A percentile compares a stretch with the other conserved stretches of the same genome.
Conservation (phyloP, 1,140 invertebrate genomes). For the Stenopsyche tienmushanensis region DNA sequence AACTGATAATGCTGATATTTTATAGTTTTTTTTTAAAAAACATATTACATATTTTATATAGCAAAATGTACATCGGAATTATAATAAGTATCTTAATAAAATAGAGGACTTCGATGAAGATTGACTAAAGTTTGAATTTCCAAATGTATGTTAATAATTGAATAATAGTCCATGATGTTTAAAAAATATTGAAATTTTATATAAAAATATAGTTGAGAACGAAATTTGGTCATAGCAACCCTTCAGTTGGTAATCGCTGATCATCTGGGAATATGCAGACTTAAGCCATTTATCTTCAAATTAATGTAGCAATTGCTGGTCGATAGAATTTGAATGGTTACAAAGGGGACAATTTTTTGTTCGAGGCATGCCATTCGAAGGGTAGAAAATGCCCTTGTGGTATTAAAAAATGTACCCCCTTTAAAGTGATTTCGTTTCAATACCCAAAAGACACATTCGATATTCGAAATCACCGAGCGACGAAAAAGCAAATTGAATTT, state of each 20-base stretch:
- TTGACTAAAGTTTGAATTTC: no score
- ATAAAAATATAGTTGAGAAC: not conserved
- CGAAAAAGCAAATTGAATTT: not conserved
- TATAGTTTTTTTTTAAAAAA: no score
- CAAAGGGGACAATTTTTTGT: conserved; percentile 24
- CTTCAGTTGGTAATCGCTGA: not conserved
- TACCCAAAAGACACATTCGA: not conserved
- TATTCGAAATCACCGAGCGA: not conserved
- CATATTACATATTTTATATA: no score
- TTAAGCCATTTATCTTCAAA: conserved; percentile 39
- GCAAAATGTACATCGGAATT: no score
- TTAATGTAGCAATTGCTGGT: conserved; percentile 37
- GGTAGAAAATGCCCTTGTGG: not conserved
- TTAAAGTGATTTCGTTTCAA: no score
- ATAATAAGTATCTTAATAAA: no score
- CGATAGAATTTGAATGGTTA: conserved; percentile 38
- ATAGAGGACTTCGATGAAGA: no score
- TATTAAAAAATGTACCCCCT: not conserved
- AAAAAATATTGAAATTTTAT: not conserved
- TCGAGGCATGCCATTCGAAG: no score
- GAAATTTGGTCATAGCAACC: not conserved
- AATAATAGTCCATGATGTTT: not conserved
- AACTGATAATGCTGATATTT: no score
- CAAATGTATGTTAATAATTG: no score
- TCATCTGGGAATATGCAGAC: conserved; percentile 10